Evolutionary conservation across 1,140 invertebrate genomes (phyloP), one percentile per base, ranked within the genome.

Genomic region (Drosophila ercepeae): DNA sequence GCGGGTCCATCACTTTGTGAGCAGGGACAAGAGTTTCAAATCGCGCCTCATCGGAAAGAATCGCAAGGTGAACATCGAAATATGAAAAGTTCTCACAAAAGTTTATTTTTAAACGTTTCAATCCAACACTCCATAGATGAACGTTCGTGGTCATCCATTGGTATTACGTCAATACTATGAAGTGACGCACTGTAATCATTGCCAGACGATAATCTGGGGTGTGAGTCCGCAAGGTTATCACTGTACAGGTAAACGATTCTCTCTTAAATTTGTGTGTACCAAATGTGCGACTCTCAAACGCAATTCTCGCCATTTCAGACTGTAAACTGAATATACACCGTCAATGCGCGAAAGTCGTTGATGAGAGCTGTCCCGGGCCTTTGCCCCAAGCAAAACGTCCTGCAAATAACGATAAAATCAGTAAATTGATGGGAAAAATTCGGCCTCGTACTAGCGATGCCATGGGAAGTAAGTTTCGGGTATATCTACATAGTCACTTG

Each of bases 201-300:
- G 98, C 92, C 95, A 97, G 86, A 93, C 95, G 76, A 95, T 98
- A 72, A 96, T 99, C 72, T 97, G 97, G 93, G 98, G 98, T 46
- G 95, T 99, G 54, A 97, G 97, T 76, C 96, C 97, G 59, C 98
- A 99, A 92, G 97, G 97, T 65, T 98, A 97, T 93, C 95, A 97
- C 79, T 98, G 97, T 92, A 94, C 94, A 93, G 90, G 90, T 91
- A 63, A 74, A 50, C 18, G 5, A 3, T 11, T n/a, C 13, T 11
- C n/a, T 8, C 2, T 9, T n/a, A n/a, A 4, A 34, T 52, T 13
- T n/a, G n/a, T 27, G 14, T 8, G 11, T 39, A 8, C 7, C 1
- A 39, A 60, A 16, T 21, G 42, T n/a, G 29, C 4, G 9, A 11
- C n/a, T 21, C 52, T 21, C 8, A 4, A 21, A 21, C 21, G 2